A percentile compares a stretch with the other conserved stretches of the same genome.
These are phyloP conservation scores for Halichondria panicea DNA, from an alignment of 37 sponge, comb jelly and placozoan genomes.

Conservation along the genomic window DNA sequence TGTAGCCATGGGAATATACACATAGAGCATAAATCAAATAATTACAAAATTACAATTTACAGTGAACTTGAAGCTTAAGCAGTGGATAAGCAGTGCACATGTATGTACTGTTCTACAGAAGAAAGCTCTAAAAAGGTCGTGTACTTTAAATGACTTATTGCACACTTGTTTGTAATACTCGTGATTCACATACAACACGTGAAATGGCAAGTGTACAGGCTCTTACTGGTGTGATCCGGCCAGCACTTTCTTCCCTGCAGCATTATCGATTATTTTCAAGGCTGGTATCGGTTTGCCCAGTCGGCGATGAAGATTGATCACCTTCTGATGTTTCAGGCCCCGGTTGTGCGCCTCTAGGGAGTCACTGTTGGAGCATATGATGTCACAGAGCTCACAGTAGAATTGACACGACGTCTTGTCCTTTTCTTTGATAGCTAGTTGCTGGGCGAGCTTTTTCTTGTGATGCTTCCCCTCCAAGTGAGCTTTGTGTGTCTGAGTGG, in stretches of 20 bases:
- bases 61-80: too few species aligned
- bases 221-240: too few species aligned
- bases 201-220: slow-evolving; percentile 14
- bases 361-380: slow-evolving; percentile 80
- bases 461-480: slow-evolving; percentile 89
- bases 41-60: too few species aligned
- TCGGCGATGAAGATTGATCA: slow-evolving; percentile 28
- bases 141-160: too few species aligned
- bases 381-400: slow-evolving; percentile 88
- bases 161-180: too few species aligned
- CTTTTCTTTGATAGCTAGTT: neutral
- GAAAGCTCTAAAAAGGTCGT: too few species aligned
- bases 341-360: slow-evolving; percentile 84
- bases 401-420: slow-evolving; percentile 8
- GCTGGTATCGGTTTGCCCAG: slow-evolving; percentile 91
- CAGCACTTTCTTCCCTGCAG: slow-evolving; percentile 10
- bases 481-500: slow-evolving; percentile 76
- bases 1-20: too few species aligned
- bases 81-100: too few species aligned
- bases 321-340: slow-evolving; percentile 88
- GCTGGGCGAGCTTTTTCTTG: slow-evolving; percentile 59
- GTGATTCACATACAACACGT: too few species aligned
- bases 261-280: slow-evolving; percentile 17
- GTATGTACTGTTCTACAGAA: too few species aligned
- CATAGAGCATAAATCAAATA: too few species aligned